Percentiles rank a stretch among this genome's conserved stretches.
These are phyloP conservation scores for Falco cherrug DNA, from an alignment of 2,797 vertebrate species.

Conservation along the genomic window DNA sequence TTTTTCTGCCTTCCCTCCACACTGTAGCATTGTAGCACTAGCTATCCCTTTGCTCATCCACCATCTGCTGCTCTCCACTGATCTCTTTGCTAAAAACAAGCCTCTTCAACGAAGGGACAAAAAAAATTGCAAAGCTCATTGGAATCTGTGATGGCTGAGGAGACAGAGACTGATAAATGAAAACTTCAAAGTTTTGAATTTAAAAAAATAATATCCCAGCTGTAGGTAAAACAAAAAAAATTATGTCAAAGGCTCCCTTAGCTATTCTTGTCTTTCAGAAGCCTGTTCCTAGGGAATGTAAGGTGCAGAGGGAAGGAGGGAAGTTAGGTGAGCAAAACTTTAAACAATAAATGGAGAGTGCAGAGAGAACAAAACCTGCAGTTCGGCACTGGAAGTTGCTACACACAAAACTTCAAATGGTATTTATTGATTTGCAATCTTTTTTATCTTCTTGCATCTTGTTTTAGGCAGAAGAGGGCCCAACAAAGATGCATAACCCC, in stretches of 20 bases:
- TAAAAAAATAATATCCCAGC: conserved; percentile 28
- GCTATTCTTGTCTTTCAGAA: conserved; percentile 60
- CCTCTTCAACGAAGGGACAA: conserved; percentile 45
- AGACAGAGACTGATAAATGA: conserved; percentile 15
- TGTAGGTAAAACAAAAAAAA: conserved; percentile 65
- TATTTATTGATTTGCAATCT: conserved; percentile 64
- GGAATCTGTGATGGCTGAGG: conserved; percentile 46
- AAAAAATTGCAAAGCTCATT: conserved; percentile 50
- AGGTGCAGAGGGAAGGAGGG: conserved; percentile 22
- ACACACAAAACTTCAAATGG: conserved; percentile 68
- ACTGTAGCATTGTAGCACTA: neutral
- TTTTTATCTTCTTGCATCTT: conserved; percentile 62
- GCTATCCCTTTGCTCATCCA: conserved; percentile 31
- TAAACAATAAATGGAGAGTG: conserved; percentile 44
- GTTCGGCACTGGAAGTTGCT: conserved; percentile 52
- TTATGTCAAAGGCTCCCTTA: conserved; percentile 30
- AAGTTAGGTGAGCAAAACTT: conserved; percentile 58
- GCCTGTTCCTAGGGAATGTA: conserved; percentile 17
- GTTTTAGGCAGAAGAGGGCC: conserved; percentile 44
- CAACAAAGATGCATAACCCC: conserved; percentile 11
- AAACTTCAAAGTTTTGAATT: conserved; percentile 62
- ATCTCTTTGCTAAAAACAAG: conserved; percentile 48
- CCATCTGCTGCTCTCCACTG: conserved; percentile 54
- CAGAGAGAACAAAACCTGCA: conserved; percentile 55
- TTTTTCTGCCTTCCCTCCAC: conserved; percentile 14